A percentile compares a stretch with the other conserved stretches of the same genome.
phyloP scores from a whole-genome alignment of 2,113 vertebrate genomes.

The Myrmecophaga tridactyla region DNA sequence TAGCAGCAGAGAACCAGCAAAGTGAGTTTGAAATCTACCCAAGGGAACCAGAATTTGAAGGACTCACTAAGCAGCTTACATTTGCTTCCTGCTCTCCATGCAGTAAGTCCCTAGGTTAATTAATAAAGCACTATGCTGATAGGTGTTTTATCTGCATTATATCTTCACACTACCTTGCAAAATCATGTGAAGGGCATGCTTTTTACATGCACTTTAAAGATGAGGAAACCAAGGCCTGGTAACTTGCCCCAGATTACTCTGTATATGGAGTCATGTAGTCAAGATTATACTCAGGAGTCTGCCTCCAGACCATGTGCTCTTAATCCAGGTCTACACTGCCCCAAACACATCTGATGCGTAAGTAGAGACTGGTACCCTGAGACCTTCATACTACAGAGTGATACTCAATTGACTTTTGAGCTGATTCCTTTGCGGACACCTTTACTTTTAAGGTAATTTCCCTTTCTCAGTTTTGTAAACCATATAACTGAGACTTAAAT shows the following conservation, averaged over 20 bases:
- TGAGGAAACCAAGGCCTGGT: not conserved
- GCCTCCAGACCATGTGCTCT: not conserved
- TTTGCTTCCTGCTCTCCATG: not conserved
- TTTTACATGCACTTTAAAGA: not conserved
- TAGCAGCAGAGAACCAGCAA: conserved; percentile 11
- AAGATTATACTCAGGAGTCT: not conserved
- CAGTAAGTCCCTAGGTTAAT: no score
- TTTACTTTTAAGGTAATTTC: not conserved
- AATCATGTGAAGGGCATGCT: not conserved
- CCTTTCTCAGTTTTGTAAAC: not conserved
- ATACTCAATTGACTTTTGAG: not conserved
- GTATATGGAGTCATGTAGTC: not conserved
- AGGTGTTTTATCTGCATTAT: not conserved
- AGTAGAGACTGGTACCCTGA: not conserved
- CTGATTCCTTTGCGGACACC: not conserved
- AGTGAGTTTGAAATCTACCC: conserved; percentile 10
- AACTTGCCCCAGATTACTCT: not conserved
- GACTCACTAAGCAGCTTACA: not conserved
- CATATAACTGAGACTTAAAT: not conserved
- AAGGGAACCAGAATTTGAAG: conserved; percentile 30
- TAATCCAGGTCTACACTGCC: not conserved
- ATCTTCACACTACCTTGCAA: not conserved
- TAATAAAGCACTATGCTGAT: fast-evolving
- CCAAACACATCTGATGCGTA: not conserved
- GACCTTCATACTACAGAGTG: not conserved